Conservation (phyloP, 2,888 invertebrate genomes). For the Heterodera filipjevi region DNA sequence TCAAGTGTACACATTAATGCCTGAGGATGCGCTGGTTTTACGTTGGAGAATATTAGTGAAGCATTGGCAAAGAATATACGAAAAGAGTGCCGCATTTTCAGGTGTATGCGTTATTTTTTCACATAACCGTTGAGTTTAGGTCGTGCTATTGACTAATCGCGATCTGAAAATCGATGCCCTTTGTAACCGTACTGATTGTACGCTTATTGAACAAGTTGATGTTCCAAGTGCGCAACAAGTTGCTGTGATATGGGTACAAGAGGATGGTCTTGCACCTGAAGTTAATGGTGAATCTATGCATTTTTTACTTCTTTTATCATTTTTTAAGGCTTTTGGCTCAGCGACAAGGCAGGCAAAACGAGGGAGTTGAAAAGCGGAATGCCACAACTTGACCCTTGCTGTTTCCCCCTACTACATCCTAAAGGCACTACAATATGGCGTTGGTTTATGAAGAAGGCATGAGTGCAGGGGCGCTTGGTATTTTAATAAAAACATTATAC, state of each 20-base stretch:
- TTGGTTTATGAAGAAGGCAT: neutral
- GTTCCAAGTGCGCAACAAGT: slow-evolving; percentile 7
- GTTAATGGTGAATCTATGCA: neutral
- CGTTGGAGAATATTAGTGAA: neutral
- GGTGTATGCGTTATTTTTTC: neutral
- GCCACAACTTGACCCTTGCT: slow-evolving; percentile 15
- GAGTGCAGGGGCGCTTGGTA: neutral
- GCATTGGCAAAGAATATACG: neutral
- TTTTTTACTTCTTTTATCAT: neutral
- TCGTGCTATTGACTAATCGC: slow-evolving; percentile 1
- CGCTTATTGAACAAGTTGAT: neutral
- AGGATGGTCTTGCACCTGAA: slow-evolving; percentile 11
- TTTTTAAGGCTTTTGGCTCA: slow-evolving; percentile 8
- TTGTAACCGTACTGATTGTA: neutral
- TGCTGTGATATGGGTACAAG: slow-evolving; percentile 4
- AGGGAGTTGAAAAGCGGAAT: slow-evolving; percentile 12
- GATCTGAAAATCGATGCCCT: neutral
- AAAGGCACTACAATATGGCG: neutral
- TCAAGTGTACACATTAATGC: slow-evolving; percentile 14
- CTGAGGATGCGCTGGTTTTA: neutral
- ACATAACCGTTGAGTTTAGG: neutral
- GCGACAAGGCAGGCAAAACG: slow-evolving; percentile 17
- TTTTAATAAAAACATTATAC: no score
- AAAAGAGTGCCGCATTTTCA: neutral
- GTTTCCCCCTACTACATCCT: slow-evolving; percentile 9